Evolutionary conservation across 2,888 invertebrate genomes (phyloP).

Genomic region (Parnassius orleans): DNA sequence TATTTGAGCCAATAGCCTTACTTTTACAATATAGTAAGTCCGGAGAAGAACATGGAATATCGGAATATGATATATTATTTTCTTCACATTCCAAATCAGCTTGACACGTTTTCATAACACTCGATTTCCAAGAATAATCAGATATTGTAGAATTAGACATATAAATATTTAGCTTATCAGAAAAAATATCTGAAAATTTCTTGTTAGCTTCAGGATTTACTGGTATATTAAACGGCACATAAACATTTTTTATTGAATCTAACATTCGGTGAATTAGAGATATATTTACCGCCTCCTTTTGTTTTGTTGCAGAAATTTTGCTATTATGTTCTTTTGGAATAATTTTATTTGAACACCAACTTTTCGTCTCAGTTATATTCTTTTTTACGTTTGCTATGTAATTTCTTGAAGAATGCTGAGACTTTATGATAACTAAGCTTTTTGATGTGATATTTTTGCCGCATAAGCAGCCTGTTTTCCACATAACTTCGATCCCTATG

Average conservation of each 20-base stretch:
- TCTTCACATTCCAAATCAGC: conserved; percentile 14
- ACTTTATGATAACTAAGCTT: background rate
- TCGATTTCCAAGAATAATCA: conserved; percentile 24
- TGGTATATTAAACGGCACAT: conserved; percentile 17
- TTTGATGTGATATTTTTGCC: background rate
- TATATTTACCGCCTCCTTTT: conserved; percentile 10
- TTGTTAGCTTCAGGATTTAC: conserved; percentile 5
- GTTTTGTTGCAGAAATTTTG: background rate
- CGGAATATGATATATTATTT: conserved; percentile 19
- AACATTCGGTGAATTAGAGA: conserved; percentile 20
- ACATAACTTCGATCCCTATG: conserved; percentile 18
- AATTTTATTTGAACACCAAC: background rate
- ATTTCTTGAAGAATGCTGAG: background rate
- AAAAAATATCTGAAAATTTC: conserved; percentile 1
- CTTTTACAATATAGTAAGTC: conserved; percentile 21
- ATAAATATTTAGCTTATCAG: conserved; percentile 12
- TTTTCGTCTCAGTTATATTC: background rate
- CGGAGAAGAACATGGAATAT: conserved; percentile 16
- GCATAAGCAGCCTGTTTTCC: conserved; percentile 3
- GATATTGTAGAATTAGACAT: conserved; percentile 20
- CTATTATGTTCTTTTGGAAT: background rate
- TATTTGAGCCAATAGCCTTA: conserved; percentile 1
- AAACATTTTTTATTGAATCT: conserved; percentile 18
- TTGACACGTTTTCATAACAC: conserved; percentile 23
- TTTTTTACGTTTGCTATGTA: background rate